Evolutionary conservation across 2,797 vertebrate species (phyloP), one percentile per base, ranked within the genome.

Genomic region (Hybognathus amarus): DNA sequence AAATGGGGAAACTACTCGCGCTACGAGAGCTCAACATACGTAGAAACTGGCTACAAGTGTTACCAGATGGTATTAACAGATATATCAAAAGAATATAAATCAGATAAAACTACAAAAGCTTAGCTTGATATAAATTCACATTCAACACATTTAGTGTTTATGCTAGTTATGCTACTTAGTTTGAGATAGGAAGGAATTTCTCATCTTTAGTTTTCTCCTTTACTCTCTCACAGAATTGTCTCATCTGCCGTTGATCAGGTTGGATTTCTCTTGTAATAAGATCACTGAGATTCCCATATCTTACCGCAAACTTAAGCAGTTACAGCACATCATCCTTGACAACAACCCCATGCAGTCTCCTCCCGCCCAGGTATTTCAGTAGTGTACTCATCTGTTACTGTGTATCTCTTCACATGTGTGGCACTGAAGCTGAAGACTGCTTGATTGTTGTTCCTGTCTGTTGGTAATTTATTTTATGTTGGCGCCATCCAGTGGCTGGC

Each of bases 181-280:
- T 12, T 9, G 20, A 18, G 50, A 56, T 56, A 17, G 20, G 6
- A 56, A 20, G 10, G 0, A 18, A 42, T 38, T 77, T 54, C 82
- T 36, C 80, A 1, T 70, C 86, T 40, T 50, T 17, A 7, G 12
- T 17, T 63, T 7, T 30, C 24, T 24, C 54, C 18, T 64, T 27
- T 40, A 27, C 59, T 69, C 54, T 30, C 40, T 82, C 61, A 82
- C 94, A 99, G 98, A 98, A 92, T 87, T 99, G 92, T 96, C 97
- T 73, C 96, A 97, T 85, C 95, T 99, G 89, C 98, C 97, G 5
- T 95, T 99, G 91, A 96, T 97, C 89, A 96, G 96, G 89, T 94
- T 99, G 87, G 98, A 99, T 92, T 99, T 99, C 91, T 99, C 98
- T 83, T 99, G 98, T 95, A 99, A 99, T 95, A 98, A 98, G 94